Base-by-base conservation (phyloP, 2,888 invertebrate genomes). In the Euzetes globulus region DNA sequence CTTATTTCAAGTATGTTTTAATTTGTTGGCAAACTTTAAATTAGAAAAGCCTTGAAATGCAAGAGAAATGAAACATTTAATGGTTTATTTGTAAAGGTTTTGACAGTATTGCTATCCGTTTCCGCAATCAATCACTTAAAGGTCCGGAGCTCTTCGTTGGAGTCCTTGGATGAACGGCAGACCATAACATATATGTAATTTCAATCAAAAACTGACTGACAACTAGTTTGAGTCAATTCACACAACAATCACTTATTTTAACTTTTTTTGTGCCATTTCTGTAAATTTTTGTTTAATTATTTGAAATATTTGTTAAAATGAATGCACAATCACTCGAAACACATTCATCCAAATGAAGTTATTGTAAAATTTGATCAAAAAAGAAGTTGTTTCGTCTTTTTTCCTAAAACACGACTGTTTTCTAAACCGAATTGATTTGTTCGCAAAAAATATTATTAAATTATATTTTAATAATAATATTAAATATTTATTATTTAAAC, bases 1-100 rank as follows among this genome's bases (percentile, higher is more conserved):
- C 9, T 70, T 78, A 37, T 77, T 77, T 25, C 77, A 78, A 72
- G 78, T 78, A 73, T 71, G 73, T 63, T 37, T 17, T 58, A 45
- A 41, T 17, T 19, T 7, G 6, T 55, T 55, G 6, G 22, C 9
- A 50, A 58, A n/a, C n/a, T n/a, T n/a, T n/a, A n/a, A n/a, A n/a
- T n/a, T n/a, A n/a, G n/a, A n/a, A 63, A 63, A 29, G 27, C 63
- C 63, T 63, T 58, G 11, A 63, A 63, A 29, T 63, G n/a, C 17
- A 5, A 17, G 15, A 1, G 17, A 11, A 47, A 17, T 47, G 11
- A 47, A 11, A 55, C 6, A 11, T 50, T 52, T 27, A 55, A 22
- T 33, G 11, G 17, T 27, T 33, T n/a, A n/a, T 71, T 9, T 41
- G 37, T 27, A 58, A 33, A 73, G 73, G 70, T 74, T 45, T 33